Conservation (phyloP, 2,797 vertebrate species). For the Botia almorhae region DNA sequence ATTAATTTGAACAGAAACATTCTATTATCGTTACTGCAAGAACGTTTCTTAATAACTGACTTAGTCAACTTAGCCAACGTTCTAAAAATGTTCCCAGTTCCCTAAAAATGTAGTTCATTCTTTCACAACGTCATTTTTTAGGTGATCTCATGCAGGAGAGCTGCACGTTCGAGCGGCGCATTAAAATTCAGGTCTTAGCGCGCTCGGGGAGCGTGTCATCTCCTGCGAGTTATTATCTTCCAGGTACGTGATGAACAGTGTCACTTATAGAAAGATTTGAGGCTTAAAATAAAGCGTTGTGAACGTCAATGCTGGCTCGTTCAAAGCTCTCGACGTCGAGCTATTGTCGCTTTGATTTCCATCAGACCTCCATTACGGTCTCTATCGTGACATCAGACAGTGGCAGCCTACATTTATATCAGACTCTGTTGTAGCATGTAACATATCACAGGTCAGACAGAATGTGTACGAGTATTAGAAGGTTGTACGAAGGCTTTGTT, state of each 20-base stretch:
- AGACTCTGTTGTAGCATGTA: background rate
- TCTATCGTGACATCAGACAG: slow-evolving; percentile 6
- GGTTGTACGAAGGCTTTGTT: background rate
- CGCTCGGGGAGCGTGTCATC: slow-evolving; percentile 6
- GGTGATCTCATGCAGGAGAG: background rate
- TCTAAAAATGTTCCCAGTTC: no score
- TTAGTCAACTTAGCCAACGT: no score
- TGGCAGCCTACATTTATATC: background rate
- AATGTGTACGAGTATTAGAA: background rate
- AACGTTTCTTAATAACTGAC: no score
- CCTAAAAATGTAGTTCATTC: background rate
- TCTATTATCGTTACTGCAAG: no score
- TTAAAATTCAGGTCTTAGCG: slow-evolving; percentile 21
- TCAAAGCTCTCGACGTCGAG: slow-evolving; percentile 26
- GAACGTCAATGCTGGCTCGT: slow-evolving; percentile 13
- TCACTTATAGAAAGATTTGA: slow-evolving; percentile 13
- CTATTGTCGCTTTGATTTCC: slow-evolving; percentile 17
- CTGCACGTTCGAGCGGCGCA: background rate
- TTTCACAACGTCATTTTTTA: background rate
- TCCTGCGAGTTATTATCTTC: slow-evolving; percentile 12
- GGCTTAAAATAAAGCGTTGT: slow-evolving; percentile 2
- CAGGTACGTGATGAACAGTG: slow-evolving; percentile 14
- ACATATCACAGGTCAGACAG: background rate
- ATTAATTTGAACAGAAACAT: no score
- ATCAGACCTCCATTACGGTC: slow-evolving; percentile 2